Evolutionary conservation across 2,888 invertebrate genomes (phyloP).

Genomic region (Patella ulyssiponensis): DNA sequence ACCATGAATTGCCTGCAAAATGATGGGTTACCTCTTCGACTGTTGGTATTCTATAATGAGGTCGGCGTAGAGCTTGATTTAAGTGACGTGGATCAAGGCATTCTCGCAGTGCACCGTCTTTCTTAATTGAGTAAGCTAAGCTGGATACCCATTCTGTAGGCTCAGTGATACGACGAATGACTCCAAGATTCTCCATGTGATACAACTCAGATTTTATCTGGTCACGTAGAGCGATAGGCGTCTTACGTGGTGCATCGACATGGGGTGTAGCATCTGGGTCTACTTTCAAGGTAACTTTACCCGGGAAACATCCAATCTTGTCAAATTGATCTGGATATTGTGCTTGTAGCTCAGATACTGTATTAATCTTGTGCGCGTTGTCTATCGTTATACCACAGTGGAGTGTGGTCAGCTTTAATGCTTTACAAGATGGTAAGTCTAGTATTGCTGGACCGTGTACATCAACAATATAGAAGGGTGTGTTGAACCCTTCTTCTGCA

Average conservation of each 20-base stretch:
- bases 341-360: background rate
- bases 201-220: background rate
- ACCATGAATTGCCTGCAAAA: too few relatives aligned
- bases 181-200: background rate
- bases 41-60: background rate
- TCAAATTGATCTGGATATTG: conserved; percentile 5
- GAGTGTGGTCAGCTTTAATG: background rate
- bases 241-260: background rate
- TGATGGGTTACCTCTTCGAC: background rate
- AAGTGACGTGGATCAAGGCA: background rate
- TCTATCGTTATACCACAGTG: background rate
- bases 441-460: too few relatives aligned
- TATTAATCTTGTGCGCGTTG: background rate
- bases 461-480: too few relatives aligned
- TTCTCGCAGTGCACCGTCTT: too few relatives aligned
- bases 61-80: background rate
- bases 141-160: background rate
- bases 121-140: conserved; percentile 3
- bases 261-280: conserved; percentile 3
- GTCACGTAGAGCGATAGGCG: conserved; percentile 8
- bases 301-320: conserved; percentile 3
- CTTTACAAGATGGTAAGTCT: background rate
- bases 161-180: background rate
- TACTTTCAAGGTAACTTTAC: background rate
- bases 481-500: background rate